A percentile compares a stretch with the other conserved stretches of the same genome.
These are phyloP conservation scores for Hirtodrosophila histrioides DNA, from an alignment of 2,888 invertebrate species.

Conservation along the genomic window DNA sequence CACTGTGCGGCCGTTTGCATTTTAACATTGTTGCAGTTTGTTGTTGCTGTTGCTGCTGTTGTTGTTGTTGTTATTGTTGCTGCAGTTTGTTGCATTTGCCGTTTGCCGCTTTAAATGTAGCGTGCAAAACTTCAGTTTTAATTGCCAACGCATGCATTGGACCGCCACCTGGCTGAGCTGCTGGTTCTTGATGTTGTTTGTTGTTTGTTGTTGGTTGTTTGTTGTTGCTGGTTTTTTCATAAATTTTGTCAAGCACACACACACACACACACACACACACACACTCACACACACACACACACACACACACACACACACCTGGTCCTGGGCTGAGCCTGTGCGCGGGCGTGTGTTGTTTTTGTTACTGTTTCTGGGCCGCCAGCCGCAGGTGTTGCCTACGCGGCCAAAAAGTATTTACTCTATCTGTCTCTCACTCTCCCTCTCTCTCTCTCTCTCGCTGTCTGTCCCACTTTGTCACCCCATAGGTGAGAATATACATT, in stretches of 20 bases:
- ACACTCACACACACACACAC: constrained; percentile 13
- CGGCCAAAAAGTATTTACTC: constrained; percentile 10
- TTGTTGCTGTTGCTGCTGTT: constrained; percentile 16
- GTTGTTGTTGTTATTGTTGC: constrained; percentile 41
- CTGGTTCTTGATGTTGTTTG: constrained; percentile 9
- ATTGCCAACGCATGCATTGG: constrained; percentile 76
- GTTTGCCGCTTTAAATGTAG: constrained; percentile 73
- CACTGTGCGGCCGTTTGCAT: constrained; percentile 54
- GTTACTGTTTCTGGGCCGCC: constrained; percentile 8
- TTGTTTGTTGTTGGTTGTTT: constrained; percentile 4
- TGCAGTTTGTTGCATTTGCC: constrained; percentile 47
- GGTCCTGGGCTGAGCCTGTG: constrained; percentile 19
- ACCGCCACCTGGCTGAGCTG: constrained; percentile 65
- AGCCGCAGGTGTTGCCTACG: constrained; percentile 25
- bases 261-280: constrained; percentile 11
- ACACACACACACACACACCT: constrained; percentile 31
- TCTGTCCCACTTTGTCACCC: not conserved
- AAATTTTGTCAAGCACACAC: constrained; percentile 64
- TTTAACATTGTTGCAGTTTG: constrained; percentile 67
- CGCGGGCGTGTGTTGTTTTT: constrained; percentile 30
- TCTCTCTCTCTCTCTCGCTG: not conserved
- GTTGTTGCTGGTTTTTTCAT: constrained; percentile 45
- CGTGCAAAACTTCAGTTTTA: constrained; percentile 78
- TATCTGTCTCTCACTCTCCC: not conserved
- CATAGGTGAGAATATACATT: not conserved